A percentile compares a stretch with the other conserved stretches of the same genome.
phyloP scores from a whole-genome alignment of 2,888 invertebrate species.

The Schrankia costaestrigalis region DNA sequence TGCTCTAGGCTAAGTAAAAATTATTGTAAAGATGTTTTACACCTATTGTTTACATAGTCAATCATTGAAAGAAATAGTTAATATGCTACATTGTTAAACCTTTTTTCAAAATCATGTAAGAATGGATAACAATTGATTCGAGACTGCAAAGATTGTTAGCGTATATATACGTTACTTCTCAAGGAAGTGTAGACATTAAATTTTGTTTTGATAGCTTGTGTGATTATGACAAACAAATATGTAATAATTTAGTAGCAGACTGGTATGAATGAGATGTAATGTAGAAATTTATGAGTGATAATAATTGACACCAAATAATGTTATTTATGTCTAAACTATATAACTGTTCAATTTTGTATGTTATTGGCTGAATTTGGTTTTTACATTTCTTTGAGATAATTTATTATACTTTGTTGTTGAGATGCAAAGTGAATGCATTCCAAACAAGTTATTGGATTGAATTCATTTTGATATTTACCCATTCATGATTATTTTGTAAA shows the following conservation, averaged over 20 bases:
- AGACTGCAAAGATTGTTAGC: slow-evolving; percentile 43
- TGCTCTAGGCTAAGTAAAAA: slow-evolving; percentile 68
- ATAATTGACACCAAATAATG: slow-evolving; percentile 27
- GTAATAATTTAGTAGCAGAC: slow-evolving; percentile 23
- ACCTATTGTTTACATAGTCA: slow-evolving; percentile 53
- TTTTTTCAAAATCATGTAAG: slow-evolving; percentile 43
- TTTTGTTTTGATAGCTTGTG: slow-evolving; percentile 33
- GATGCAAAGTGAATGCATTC: slow-evolving; percentile 58
- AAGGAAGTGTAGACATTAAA: slow-evolving; percentile 58
- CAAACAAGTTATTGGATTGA: slow-evolving; percentile 37
- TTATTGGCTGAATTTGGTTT: slow-evolving; percentile 36
- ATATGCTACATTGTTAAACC: slow-evolving; percentile 51
- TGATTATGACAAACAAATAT: slow-evolving; percentile 14
- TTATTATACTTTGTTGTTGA: slow-evolving; percentile 26
- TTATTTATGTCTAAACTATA: slow-evolving; percentile 9
- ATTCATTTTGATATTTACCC: slow-evolving; percentile 59
- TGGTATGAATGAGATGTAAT: slow-evolving; percentile 18
- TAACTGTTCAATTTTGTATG: slow-evolving; percentile 14
- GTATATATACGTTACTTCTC: slow-evolving; percentile 44
- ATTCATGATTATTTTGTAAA: slow-evolving; percentile 45
- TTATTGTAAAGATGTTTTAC: slow-evolving; percentile 61
- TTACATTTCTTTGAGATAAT: slow-evolving; percentile 61
- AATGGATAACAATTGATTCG: slow-evolving; percentile 36
- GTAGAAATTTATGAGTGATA: slow-evolving; percentile 22
- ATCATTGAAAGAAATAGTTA: slow-evolving; percentile 42